Evolutionary conservation across 1,140 invertebrate species (phyloP).

Genomic region (Drosophila lowei): DNA sequence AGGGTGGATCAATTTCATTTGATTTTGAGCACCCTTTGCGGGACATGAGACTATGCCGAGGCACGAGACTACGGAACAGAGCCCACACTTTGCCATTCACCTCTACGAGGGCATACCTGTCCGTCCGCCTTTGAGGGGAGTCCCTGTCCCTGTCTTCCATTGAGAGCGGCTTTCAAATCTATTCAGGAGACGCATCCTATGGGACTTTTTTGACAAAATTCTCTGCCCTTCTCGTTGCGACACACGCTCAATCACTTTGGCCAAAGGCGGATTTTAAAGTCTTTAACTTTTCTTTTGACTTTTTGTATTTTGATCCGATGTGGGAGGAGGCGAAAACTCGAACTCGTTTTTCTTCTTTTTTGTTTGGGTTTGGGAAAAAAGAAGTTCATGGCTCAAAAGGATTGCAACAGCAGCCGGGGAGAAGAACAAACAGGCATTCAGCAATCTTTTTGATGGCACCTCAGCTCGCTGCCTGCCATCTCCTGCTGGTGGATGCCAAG

Average conservation of each 20-base stretch:
- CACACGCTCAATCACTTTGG: slow-evolving; percentile 74
- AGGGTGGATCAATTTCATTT: slow-evolving; percentile 70
- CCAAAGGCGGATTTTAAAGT: slow-evolving; percentile 73
- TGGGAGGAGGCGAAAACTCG: neutral
- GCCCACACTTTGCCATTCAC: slow-evolving; percentile 32
- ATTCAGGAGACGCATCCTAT: slow-evolving; percentile 37
- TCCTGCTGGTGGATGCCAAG: slow-evolving; percentile 1
- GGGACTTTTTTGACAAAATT: slow-evolving; percentile 65
- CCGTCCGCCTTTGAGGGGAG: no score
- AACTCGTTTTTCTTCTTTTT: neutral
- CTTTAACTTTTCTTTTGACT: slow-evolving; percentile 81
- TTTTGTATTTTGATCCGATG: slow-evolving; percentile 56
- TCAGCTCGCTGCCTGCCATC: slow-evolving; percentile 17
- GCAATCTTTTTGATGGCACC: slow-evolving; percentile 74
- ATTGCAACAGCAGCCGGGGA: slow-evolving; percentile 49
- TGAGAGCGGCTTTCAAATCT: neutral
- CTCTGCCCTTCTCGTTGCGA: slow-evolving; percentile 45
- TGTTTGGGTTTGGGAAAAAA: slow-evolving; percentile 1
- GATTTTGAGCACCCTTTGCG: slow-evolving; percentile 46
- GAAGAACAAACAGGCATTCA: slow-evolving; percentile 39
- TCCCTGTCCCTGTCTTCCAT: neutral
- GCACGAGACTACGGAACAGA: slow-evolving; percentile 25
- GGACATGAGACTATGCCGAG: slow-evolving; percentile 37
- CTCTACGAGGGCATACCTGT: slow-evolving; percentile 4
- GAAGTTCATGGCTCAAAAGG: slow-evolving; percentile 67